Evolutionary conservation across 2,888 invertebrate genomes (phyloP).

Genomic region (Tenthredo mesomela): DNA sequence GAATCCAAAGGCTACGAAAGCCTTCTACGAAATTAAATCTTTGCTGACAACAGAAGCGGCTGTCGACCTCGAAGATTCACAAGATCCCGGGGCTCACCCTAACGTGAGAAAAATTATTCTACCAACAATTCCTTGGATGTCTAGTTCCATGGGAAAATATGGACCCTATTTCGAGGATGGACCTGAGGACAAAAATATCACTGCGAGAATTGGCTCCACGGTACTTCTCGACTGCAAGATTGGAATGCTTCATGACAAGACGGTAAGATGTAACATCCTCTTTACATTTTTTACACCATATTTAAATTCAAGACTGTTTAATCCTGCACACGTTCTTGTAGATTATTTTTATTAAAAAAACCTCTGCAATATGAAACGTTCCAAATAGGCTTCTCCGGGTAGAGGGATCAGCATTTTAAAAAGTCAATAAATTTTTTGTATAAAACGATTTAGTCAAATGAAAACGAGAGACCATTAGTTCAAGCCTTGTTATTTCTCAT

Average conservation of each 20-base stretch:
- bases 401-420: neutral
- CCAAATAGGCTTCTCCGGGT: neutral
- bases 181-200: slow-evolving; percentile 80
- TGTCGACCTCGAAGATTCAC: slow-evolving; percentile 1
- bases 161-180: slow-evolving; percentile 83
- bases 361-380: neutral
- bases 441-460: neutral
- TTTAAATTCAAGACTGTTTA: neutral
- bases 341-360: neutral
- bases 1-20: slow-evolving; percentile 66
- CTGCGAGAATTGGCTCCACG: slow-evolving; percentile 81
- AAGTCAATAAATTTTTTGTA: neutral
- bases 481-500: neutral
- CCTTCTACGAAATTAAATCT: slow-evolving; percentile 73
- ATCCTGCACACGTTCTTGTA: neutral
- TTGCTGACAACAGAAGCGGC: slow-evolving; percentile 68
- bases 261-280: slow-evolving; percentile 76
- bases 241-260: slow-evolving; percentile 82
- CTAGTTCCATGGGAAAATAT: slow-evolving; percentile 75
- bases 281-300: neutral
- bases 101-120: slow-evolving; percentile 28
- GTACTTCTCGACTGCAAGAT: slow-evolving; percentile 82
- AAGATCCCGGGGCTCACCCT: neutral
- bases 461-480: neutral
- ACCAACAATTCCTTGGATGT: slow-evolving; percentile 68